These are phyloP conservation scores for Pangasianodon hypophthalmus DNA, from an alignment of 2,113 vertebrate species.

Conservation along the genomic window DNA sequence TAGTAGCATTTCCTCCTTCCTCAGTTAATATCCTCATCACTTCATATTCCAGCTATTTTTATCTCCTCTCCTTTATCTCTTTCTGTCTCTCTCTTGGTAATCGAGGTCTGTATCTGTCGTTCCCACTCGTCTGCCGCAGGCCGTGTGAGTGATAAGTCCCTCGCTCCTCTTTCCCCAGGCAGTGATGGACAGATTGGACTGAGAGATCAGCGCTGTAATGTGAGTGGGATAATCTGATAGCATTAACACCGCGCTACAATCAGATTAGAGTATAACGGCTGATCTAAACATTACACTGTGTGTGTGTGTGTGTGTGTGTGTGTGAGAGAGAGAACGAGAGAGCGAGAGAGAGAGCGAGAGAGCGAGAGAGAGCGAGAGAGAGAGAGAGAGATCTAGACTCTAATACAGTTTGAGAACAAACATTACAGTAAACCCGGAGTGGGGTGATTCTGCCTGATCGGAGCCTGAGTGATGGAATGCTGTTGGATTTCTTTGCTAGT, in stretches of 20 bases:
- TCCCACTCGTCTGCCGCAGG: conserved; percentile 18
- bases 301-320: not conserved
- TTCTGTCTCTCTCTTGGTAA: conserved; percentile 21
- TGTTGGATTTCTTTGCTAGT: not conserved
- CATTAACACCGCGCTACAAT: conserved; percentile 13
- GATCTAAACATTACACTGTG: conserved; percentile 7
- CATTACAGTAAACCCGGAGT: not conserved
- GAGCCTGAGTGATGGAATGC: not conserved
- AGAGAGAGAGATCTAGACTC: not conserved
- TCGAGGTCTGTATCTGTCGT: conserved; percentile 29
- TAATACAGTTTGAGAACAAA: not conserved
- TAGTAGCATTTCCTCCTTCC: not conserved
- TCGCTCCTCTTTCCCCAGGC: not conserved
- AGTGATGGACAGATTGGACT: conserved; percentile 21
- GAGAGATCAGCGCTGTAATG: conserved; percentile 11
- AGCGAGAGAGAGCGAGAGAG: not conserved
- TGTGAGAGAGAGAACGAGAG: not conserved
- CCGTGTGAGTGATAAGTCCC: conserved; percentile 27
- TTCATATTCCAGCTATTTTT: conserved; percentile 18
- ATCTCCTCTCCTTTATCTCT: conserved; percentile 18
- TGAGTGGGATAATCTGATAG: conserved; percentile 29
- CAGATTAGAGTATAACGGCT: not conserved
- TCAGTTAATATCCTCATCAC: conserved; percentile 12
- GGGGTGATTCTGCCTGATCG: not conserved
- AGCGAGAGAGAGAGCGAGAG: not conserved